A percentile compares a stretch with the other conserved stretches of the same genome.
Conservation (phyloP, 2,888 invertebrate genomes). For the Pristionchus exspectatus region DNA sequence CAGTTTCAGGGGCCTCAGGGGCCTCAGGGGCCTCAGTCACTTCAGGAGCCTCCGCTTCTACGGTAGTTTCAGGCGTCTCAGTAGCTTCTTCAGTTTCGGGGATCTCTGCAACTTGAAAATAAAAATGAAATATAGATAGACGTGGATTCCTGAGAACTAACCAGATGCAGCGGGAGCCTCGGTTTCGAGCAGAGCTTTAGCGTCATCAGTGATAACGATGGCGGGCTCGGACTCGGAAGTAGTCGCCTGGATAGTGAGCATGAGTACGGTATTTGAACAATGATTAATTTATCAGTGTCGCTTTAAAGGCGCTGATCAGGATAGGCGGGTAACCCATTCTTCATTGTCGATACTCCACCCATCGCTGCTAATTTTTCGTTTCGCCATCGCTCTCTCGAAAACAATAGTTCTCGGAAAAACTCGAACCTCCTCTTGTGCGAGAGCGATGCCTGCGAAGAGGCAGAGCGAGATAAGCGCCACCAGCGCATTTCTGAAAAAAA, state of each 20-base stretch:
- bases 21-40: background rate
- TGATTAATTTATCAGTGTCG: too few species aligned
- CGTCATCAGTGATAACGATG: background rate
- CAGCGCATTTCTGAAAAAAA: constrained; percentile 6
- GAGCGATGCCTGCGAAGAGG: background rate
- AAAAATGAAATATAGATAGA: too few species aligned
- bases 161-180: too few species aligned
- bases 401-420: background rate
- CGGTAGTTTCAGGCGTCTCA: background rate
- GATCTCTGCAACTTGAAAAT: background rate
- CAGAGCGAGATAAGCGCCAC: constrained; percentile 27
- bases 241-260: background rate
- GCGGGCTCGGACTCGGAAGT: background rate
- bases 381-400: too few species aligned
- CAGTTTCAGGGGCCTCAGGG: background rate
- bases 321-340: too few species aligned
- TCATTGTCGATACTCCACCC: too few species aligned
- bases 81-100: background rate
- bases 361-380: too few species aligned
- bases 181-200: too few species aligned
- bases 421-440: background rate
- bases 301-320: too few species aligned
- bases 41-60: background rate
- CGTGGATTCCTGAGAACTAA: too few species aligned
- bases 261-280: background rate